Percentiles rank a stretch among this genome's conserved stretches.
phyloP scores from a whole-genome alignment of 37 sponge, comb jelly and placozoan species.

The Dysidea cf. avara region DNA sequence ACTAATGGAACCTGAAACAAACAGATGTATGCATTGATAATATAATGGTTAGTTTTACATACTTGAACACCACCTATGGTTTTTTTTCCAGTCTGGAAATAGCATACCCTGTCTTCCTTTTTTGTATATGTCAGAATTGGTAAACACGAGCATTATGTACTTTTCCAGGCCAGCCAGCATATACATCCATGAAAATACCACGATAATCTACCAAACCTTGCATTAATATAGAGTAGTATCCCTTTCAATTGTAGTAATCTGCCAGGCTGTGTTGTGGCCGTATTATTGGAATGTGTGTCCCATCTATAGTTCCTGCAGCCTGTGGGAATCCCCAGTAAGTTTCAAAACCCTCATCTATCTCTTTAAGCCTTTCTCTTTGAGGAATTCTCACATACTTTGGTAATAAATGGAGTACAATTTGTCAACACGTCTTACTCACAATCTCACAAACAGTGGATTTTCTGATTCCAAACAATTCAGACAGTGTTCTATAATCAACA shows the following conservation, averaged over 20 bases:
- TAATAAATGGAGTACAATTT: too few relatives aligned
- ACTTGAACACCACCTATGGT: too few relatives aligned
- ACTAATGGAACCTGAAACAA: conserved; percentile 13
- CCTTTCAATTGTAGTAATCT: conserved; percentile 38
- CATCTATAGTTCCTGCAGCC: conserved; percentile 31
- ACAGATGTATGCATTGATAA: too few relatives aligned
- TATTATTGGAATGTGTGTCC: too few relatives aligned
- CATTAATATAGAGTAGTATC: too few relatives aligned
- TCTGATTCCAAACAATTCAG: conserved; percentile 32
- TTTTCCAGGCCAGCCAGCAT: too few relatives aligned
- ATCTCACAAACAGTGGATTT: conserved; percentile 33
- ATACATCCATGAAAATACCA: too few relatives aligned
- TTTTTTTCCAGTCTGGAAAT: conserved; percentile 9
- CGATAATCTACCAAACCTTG: too few relatives aligned
- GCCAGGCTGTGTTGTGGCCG: conserved; percentile 18
- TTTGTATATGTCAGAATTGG: conserved; percentile 10
- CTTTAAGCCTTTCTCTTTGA: neutral
- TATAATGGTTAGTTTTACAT: too few relatives aligned
- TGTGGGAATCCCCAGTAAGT: conserved; percentile 26
- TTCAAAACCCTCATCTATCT: conserved; percentile 16
- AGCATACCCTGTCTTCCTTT: conserved; percentile 14
- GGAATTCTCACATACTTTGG: neutral
- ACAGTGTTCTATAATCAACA: conserved; percentile 39
- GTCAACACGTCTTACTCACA: conserved; percentile 24
- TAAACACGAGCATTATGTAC: conserved; percentile 23